Evolutionary conservation across 2,888 invertebrate species (phyloP).

Genomic region (Hirtodrosophila duncani): DNA sequence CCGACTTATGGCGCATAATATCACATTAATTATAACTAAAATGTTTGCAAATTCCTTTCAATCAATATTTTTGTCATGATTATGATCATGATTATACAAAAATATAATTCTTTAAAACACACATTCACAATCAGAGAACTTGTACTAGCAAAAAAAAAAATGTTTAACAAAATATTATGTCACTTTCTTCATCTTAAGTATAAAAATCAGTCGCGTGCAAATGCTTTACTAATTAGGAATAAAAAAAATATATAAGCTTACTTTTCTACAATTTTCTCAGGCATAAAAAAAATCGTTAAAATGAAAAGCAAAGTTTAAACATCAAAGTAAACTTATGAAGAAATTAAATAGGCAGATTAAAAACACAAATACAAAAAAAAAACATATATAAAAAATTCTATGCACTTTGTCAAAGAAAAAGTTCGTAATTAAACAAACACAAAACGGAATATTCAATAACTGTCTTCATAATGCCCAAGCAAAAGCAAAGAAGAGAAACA

Average conservation of each 20-base stretch:
- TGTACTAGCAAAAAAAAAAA: too few species aligned
- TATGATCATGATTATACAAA: too few species aligned
- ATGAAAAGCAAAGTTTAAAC: conserved; percentile 52
- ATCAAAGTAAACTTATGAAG: conserved; percentile 61
- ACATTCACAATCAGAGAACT: too few species aligned
- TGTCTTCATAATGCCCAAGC: conserved; percentile 27
- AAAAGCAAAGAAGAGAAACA: conserved; percentile 11
- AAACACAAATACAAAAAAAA: conserved; percentile 26
- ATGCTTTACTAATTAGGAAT: conserved; percentile 61
- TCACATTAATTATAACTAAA: too few species aligned
- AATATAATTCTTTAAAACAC: too few species aligned
- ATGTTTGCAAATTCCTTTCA: too few species aligned
- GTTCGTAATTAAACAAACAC: conserved; percentile 70
- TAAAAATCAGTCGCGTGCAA: conserved; percentile 28
- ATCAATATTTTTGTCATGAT: too few species aligned
- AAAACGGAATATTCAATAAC: conserved; percentile 70
- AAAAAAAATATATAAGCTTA: conserved; percentile 35
- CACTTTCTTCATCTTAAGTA: too few species aligned
- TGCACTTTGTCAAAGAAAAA: conserved; percentile 62
- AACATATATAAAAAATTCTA: conserved; percentile 25
- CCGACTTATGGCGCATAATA: too few species aligned
- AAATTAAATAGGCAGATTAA: conserved; percentile 69
- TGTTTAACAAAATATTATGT: too few species aligned
- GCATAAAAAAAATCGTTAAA: conserved; percentile 34
- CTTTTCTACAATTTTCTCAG: conserved; percentile 14